phyloP scores from a whole-genome alignment of 2,797 vertebrate species.

The Cryptoprocta ferox region DNA sequence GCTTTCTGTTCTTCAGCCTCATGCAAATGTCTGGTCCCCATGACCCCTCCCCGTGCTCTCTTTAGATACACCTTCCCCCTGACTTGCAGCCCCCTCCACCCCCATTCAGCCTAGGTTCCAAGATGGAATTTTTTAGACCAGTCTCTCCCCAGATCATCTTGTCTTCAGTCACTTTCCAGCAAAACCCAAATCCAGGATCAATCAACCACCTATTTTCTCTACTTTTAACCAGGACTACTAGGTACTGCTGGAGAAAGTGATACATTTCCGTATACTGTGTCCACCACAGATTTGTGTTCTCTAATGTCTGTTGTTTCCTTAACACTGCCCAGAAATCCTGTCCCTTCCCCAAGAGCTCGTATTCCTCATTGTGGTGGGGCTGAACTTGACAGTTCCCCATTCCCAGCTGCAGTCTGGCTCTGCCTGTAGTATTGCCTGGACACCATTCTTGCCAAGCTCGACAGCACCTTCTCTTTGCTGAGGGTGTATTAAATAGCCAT shows the following conservation, averaged over 20 bases:
- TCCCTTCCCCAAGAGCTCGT: background rate
- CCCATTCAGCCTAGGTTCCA: background rate
- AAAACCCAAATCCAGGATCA: background rate
- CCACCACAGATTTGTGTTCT: background rate
- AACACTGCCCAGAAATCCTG: background rate
- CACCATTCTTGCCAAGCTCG: background rate
- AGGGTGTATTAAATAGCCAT: background rate
- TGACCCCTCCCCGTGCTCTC: background rate
- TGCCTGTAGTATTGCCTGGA: rapidly evolving
- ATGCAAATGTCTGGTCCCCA: background rate
- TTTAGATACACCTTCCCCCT: background rate
- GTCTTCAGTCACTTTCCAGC: background rate
- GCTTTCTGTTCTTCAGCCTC: background rate
- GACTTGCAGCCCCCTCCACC: background rate
- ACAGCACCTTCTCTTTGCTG: background rate
- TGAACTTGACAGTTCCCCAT: rapidly evolving
- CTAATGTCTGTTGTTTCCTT: background rate
- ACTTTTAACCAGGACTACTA: background rate
- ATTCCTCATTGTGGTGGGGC: background rate
- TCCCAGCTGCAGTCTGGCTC: background rate
- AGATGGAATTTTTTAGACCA: background rate
- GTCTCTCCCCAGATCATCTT: background rate
- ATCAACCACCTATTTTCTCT: background rate
- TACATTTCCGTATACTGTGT: background rate
- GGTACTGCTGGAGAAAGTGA: background rate